A percentile compares a stretch with the other conserved stretches of the same genome.
These are phyloP conservation scores for Clarias pachynema DNA, from an alignment of 2,797 vertebrate genomes.

Conservation along the genomic window DNA sequence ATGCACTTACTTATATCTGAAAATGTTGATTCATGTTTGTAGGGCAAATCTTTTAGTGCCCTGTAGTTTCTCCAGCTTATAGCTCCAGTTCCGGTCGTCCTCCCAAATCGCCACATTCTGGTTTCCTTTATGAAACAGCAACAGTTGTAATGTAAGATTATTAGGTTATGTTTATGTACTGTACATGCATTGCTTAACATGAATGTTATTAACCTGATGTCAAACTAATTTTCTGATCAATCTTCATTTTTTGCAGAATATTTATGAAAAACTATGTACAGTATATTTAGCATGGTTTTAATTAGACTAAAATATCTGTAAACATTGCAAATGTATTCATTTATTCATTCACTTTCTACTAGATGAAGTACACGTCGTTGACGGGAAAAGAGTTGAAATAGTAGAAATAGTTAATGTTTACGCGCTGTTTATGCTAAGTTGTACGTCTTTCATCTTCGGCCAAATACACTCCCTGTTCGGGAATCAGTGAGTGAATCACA, in stretches of 20 bases:
- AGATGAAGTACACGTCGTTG: too few species aligned
- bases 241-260: neutral
- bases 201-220: neutral
- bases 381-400: too few species aligned
- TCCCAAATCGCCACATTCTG: conserved; percentile 54
- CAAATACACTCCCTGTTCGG: too few species aligned
- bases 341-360: too few species aligned
- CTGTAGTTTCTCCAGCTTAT: conserved; percentile 44
- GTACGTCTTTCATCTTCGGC: too few species aligned
- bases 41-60: conserved; percentile 9
- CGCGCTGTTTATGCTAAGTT: too few species aligned
- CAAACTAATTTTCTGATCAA: neutral
- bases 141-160: neutral
- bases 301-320: neutral
- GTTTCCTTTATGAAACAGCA: conserved; percentile 17
- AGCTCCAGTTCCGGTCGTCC: conserved; percentile 25
- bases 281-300: neutral
- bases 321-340: neutral
- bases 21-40: conserved; percentile 25
- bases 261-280: neutral
- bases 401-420: too few species aligned
- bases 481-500: too few species aligned
- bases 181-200: neutral
- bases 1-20: conserved; percentile 4
- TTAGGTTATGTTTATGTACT: neutral